A percentile compares a stretch with the other conserved stretches of the same genome.
Conservation (phyloP, 1,140 invertebrate genomes). For the Xylocopa sonorina region DNA sequence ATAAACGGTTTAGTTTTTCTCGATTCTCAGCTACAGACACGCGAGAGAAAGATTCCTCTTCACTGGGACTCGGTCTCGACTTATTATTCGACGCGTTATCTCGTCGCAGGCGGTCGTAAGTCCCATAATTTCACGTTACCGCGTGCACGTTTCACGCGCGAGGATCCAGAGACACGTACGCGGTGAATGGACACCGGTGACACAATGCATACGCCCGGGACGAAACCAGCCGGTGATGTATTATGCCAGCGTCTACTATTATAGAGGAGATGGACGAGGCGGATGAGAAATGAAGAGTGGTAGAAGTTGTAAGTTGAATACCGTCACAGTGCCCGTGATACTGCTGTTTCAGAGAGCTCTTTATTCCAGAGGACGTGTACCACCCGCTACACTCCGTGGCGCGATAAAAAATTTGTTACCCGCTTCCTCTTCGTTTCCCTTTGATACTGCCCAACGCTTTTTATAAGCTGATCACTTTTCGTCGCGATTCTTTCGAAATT, state of each 20-base stretch:
- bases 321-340: neutral
- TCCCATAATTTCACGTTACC: conserved; percentile 28
- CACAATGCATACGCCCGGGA: neutral
- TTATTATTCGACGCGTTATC: conserved; percentile 29
- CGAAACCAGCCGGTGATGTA: conserved; percentile 20
- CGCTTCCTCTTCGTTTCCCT: too few relatives aligned
- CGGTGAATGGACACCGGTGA: conserved; percentile 4
- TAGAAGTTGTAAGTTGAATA: conserved; percentile 25
- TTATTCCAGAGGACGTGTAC: neutral
- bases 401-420: conserved; percentile 6
- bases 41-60: too few relatives aligned
- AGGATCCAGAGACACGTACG: neutral
- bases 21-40: too few relatives aligned
- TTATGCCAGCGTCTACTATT: conserved; percentile 26
- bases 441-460: too few relatives aligned
- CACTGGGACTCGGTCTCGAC: too few relatives aligned
- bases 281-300: conserved; percentile 24
- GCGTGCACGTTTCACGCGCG: neutral
- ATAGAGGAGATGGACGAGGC: conserved; percentile 1
- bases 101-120: conserved; percentile 17
- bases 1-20: too few relatives aligned
- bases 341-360: neutral
- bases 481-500: too few relatives aligned
- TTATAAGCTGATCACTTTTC: too few relatives aligned
- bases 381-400: neutral